Evolutionary conservation across 2,797 vertebrate species (phyloP), one percentile per base, ranked within the genome.

Genomic region (Girardinus metallicus): DNA sequence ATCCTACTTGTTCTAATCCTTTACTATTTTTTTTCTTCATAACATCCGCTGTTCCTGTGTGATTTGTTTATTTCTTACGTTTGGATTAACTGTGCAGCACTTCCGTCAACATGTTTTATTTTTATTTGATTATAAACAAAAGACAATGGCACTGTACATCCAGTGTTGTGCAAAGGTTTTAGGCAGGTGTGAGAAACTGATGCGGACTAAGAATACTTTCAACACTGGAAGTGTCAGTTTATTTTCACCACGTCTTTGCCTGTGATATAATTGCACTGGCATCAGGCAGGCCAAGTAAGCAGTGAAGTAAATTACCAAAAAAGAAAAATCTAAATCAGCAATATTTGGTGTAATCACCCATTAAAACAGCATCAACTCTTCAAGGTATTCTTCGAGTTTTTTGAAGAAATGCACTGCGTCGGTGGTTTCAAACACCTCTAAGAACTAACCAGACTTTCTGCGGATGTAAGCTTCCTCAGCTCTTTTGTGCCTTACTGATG

Each of bases 401-500:
- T 34, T 34, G 1, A 34, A 66, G 11, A 43, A 43, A 7, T 2
- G 13, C 3, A 7, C 12, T 26, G 11, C 23, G 66, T 70, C 21
- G 3, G 8, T 68, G 41, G 64, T 71, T 71, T n/a, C 41, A 43
- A 43, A 70, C 3, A 29, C n/a, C 13, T 44, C 68, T 16, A 6
- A 44, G 26, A 26, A 44, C 39, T 70, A 29, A 44, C 26, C 39
- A 71, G 41, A 4, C 46, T 44, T 29, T 6, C 12, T 29, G 12
- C 29, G 68, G 41, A 44, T 71, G 41, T 71, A 43, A 13, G 41
- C 23, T 44, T 71, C 46, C 39, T 44, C 41, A 26, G n/a, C 41
- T 70, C 66, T 16, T 15, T 13, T n/a, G 1, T 16, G 26, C 6
- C 71, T 79, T 57, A 81, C 11, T 76, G 36, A 66, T 83, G 75